These are phyloP conservation scores for Calypte anna DNA, from an alignment of 2,113 vertebrate genomes.

Conservation along the genomic window DNA sequence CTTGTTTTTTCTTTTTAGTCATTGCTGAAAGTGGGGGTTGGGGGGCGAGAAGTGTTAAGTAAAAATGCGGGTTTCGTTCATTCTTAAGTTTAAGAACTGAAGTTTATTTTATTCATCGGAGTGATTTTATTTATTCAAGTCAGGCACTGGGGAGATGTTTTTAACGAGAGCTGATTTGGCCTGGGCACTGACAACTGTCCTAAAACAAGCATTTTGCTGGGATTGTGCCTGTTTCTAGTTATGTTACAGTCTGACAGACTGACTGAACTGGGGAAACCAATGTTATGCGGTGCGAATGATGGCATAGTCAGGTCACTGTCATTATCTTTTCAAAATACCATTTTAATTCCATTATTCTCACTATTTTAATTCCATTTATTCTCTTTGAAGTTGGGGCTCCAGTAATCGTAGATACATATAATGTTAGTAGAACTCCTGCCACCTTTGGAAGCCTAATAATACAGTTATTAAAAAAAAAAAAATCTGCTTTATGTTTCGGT, in stretches of 20 bases:
- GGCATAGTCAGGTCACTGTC: neutral
- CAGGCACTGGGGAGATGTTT: neutral
- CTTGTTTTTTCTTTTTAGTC: neutral
- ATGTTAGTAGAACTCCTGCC: neutral
- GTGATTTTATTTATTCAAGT: neutral
- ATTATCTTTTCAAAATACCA: neutral
- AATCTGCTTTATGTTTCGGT: neutral
- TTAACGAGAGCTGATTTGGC: neutral
- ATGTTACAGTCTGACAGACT: rapidly evolving
- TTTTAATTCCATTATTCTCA: neutral
- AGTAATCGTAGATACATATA: rapidly evolving
- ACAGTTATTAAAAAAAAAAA: neutral
- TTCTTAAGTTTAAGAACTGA: neutral
- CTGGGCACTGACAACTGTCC: no score
- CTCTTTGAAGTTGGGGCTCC: no score
- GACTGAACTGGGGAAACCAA: neutral
- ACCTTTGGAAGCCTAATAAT: neutral
- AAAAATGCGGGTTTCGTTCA: rapidly evolving
- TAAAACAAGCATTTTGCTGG: rapidly evolving
- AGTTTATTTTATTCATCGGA: rapidly evolving
- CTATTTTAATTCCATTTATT: neutral
- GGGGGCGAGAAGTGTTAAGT: no score
- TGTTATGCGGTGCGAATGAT: neutral
- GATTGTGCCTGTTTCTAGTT: rapidly evolving
- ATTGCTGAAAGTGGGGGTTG: rapidly evolving